Evolutionary conservation across 2,113 vertebrate species (phyloP).

Genomic region (Anhinga rufa): DNA sequence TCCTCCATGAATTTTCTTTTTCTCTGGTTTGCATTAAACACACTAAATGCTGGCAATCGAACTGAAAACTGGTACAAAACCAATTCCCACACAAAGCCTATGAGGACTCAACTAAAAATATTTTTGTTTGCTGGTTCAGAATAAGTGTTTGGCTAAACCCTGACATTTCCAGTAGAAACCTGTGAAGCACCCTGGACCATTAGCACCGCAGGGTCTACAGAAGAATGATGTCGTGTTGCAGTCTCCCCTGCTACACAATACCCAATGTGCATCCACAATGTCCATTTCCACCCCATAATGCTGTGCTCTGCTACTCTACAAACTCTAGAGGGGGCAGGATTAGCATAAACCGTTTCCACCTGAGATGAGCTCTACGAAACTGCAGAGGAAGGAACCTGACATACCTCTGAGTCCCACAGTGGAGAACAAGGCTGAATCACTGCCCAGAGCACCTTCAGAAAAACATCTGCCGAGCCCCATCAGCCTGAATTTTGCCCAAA

Average conservation of each 20-base stretch:
- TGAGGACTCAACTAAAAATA: neutral
- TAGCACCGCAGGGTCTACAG: fast-evolving
- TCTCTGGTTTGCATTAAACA: neutral
- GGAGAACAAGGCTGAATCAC: neutral
- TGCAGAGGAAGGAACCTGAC: fast-evolving
- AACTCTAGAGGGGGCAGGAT: neutral
- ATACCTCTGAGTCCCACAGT: neutral
- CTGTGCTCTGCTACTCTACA: neutral
- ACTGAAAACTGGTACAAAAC: neutral
- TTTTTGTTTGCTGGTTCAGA: neutral
- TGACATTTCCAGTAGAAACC: neutral
- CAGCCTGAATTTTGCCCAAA: neutral
- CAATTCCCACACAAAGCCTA: neutral
- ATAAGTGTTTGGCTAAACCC: neutral
- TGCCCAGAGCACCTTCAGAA: neutral
- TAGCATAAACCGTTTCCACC: neutral
- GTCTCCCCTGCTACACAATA: neutral
- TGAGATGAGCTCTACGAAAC: neutral
- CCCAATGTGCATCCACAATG: fast-evolving
- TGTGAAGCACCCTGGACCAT: fast-evolving
- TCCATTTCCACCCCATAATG: fast-evolving
- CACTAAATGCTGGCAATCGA: neutral
- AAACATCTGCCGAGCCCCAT: neutral
- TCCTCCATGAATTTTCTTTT: neutral
- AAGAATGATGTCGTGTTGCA: fast-evolving